Evolutionary conservation across 1,140 invertebrate genomes (phyloP).

Genomic region (Drosophila prosaltans): DNA sequence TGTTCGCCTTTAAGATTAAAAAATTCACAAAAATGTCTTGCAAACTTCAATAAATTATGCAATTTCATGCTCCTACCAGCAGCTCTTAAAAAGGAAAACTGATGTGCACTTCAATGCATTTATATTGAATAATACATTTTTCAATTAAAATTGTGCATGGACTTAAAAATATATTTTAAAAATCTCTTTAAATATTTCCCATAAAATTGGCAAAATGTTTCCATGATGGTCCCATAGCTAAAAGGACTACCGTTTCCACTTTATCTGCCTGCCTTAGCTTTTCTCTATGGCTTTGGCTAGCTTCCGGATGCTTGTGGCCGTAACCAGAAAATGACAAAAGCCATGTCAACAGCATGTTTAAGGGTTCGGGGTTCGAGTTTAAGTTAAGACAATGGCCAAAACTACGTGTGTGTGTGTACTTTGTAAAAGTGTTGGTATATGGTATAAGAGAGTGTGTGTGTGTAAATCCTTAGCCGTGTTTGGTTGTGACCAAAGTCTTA

Average conservation of each 20-base stretch:
- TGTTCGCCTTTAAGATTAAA: too few relatives aligned
- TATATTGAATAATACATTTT: too few relatives aligned
- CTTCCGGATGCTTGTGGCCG: slow-evolving; percentile 64
- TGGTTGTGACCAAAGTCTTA: slow-evolving; percentile 68
- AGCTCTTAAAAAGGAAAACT: too few relatives aligned
- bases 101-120: too few relatives aligned
- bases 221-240: not conserved
- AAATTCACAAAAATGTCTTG: too few relatives aligned
- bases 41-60: too few relatives aligned
- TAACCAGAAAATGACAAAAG: slow-evolving; percentile 80
- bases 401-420: slow-evolving; percentile 19
- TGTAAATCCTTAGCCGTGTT: slow-evolving; percentile 57
- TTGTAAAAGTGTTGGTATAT: not conserved
- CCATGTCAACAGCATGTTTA: slow-evolving; percentile 77
- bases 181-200: not conserved
- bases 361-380: slow-evolving; percentile 53
- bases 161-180: not conserved
- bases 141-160: not conserved
- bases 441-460: slow-evolving; percentile 20
- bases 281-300: slow-evolving; percentile 2
- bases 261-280: not conserved
- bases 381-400: slow-evolving; percentile 66
- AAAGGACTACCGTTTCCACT: not conserved
- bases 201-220: not conserved
- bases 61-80: too few relatives aligned